Evolutionary conservation across 1,140 invertebrate genomes (phyloP), one percentile per base, ranked within the genome.

Genomic region (Ruditapes philippinarum): DNA sequence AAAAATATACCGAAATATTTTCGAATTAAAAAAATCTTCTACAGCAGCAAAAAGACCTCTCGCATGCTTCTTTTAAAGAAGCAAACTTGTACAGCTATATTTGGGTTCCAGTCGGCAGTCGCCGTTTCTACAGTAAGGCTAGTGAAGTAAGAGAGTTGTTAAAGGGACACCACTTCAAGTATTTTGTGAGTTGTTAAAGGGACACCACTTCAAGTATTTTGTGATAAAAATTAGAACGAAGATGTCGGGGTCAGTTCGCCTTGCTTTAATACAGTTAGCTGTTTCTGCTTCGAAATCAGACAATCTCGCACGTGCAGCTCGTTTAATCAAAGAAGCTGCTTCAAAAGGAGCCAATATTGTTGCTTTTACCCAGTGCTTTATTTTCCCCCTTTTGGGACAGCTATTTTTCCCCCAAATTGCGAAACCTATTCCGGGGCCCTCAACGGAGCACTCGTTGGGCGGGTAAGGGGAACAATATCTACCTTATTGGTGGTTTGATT

Each of bases 371-470:
- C 98, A 99, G 96, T 99, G 98, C 94, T 99, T 99, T 93, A 99
- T 99, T 96, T 98, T 97, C 40, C 98, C 98, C 0, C 99, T 99
- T 96, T n/a, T n/a, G n/a, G 98, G 98, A 89, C 98, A 98, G 42
- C 97, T 97, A 92, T 97, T 97, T 94, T 99, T 99, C 95, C 94
- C 96, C 1, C 97, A 98, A 93, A 99, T 99, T 96, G 98, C 98
- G 0, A 98, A 99, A 96, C 93, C 95, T 28, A 97, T 99, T 40
- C 98, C 98, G 0, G 88, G 95, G 22, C 80, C 97, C 89, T 98
- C 98, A 0, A 97, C 97, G 57, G 82, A 96, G 38, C 97, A 57
- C 95, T 99, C 51, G 97, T 98, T 0, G 95, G 82, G 97, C 97
- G 9, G 98, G 98, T 0, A 98, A 97, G 92, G 97, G 98, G 88